Conservation (phyloP, 53 echinoderm and acorn worm genomes). For the Luidia sarsii region DNA sequence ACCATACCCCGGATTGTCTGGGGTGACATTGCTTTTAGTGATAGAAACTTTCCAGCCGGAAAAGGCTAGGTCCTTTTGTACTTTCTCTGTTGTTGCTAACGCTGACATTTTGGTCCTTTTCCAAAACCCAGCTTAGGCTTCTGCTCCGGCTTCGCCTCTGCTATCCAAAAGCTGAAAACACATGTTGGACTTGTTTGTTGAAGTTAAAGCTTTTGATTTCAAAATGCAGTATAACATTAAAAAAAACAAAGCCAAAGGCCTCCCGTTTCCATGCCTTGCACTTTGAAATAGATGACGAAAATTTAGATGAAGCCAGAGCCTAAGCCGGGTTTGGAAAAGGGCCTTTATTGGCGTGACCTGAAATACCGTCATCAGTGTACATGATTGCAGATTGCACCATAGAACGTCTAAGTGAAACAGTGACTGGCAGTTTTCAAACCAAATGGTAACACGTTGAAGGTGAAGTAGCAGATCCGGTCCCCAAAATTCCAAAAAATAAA, state of each 20-base stretch:
- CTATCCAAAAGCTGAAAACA: too few relatives aligned
- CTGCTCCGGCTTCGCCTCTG: too few relatives aligned
- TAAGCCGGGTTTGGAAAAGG: too few relatives aligned
- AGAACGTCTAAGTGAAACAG: neutral
- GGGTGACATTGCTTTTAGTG: slow-evolving; percentile 47
- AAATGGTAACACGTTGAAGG: slow-evolving; percentile 13
- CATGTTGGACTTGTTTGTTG: too few relatives aligned
- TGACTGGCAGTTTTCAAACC: too few relatives aligned
- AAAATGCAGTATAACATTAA: too few relatives aligned
- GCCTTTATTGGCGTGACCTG: slow-evolving; percentile 43
- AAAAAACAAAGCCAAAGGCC: too few relatives aligned
- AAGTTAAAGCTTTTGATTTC: too few relatives aligned
- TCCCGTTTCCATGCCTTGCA: too few relatives aligned
- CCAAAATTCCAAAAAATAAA: slow-evolving; percentile 21
- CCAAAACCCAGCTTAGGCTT: too few relatives aligned
- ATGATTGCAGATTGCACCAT: slow-evolving; percentile 27
- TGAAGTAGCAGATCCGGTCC: slow-evolving; percentile 2
- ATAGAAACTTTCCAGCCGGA: slow-evolving; percentile 31
- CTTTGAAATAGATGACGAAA: too few relatives aligned
- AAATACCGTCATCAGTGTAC: slow-evolving; percentile 52
- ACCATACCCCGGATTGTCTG: slow-evolving; percentile 26
- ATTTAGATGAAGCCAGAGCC: too few relatives aligned
- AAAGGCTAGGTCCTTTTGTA: slow-evolving; percentile 25
- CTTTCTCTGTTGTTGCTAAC: slow-evolving; percentile 28
- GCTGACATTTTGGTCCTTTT: slow-evolving; percentile 42